A percentile compares a stretch with the other conserved stretches of the same genome.
These are phyloP conservation scores for Protaetia brevitarsis DNA, from an alignment of 1,140 invertebrate species.

Conservation along the genomic window DNA sequence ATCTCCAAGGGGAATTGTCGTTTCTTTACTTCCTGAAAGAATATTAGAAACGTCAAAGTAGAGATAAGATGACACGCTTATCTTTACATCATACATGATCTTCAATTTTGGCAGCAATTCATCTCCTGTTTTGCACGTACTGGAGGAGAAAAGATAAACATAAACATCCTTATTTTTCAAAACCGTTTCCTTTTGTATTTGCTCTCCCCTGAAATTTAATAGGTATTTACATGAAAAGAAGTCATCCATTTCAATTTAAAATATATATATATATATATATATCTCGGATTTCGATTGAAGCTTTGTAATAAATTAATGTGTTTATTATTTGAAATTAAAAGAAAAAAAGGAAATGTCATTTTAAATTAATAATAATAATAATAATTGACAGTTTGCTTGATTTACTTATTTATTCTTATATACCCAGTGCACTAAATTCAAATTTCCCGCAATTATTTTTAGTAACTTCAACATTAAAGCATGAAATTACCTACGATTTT, in stretches of 20 bases:
- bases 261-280: not conserved
- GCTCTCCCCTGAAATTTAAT: conserved; percentile 23
- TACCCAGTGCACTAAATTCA: no score
- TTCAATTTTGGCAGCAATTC: conserved; percentile 32
- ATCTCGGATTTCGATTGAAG: not conserved
- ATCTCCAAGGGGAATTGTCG: conserved; percentile 24
- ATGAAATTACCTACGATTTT: no score
- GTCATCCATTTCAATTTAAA: not conserved
- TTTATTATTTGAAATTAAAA: no score
- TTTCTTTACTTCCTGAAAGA: not conserved
- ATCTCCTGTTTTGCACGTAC: conserved; percentile 27
- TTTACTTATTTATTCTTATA: no score
- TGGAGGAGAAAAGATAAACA: conserved; percentile 32
- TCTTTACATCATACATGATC: conserved; percentile 31
- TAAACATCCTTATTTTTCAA: conserved; percentile 28
- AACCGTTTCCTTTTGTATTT: conserved; percentile 25
- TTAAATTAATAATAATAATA: no score
- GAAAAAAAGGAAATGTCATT: no score
- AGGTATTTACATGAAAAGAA: conserved; percentile 21
- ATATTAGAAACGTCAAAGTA: not conserved
- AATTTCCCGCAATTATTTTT: no score
- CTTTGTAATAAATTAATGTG: no score
- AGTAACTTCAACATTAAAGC: no score
- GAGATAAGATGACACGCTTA: not conserved
- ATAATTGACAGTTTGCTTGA: no score